Conservation (phyloP, 2,797 vertebrate genomes). For the Syndactyla subalaris region DNA sequence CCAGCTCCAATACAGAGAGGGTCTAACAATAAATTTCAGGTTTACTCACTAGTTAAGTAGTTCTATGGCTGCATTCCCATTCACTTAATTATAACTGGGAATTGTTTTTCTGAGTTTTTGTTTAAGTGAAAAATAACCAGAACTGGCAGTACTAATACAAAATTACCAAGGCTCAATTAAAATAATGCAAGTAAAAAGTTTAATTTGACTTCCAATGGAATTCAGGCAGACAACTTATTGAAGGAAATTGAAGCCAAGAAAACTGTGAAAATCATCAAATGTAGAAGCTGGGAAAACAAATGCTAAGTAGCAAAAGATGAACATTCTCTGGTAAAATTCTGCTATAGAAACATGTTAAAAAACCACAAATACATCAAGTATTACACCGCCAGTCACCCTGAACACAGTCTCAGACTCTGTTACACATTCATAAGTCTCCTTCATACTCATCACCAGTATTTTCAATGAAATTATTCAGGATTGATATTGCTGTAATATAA, state of each 20-base stretch:
- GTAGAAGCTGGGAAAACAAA: not conserved
- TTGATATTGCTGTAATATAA: not conserved
- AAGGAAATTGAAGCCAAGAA: not conserved
- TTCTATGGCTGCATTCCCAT: not conserved
- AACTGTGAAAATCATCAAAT: not conserved
- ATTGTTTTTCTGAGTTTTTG: not conserved
- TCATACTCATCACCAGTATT: not conserved
- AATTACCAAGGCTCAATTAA: not conserved
- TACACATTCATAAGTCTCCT: not conserved
- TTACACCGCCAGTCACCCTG: not conserved
- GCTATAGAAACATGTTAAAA: not conserved
- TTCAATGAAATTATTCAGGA: not conserved
- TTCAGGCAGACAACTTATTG: not conserved
- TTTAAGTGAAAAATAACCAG: not conserved
- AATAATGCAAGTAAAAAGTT: not conserved
- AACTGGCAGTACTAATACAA: not conserved
- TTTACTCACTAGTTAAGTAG: not conserved
- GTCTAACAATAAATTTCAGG: not conserved
- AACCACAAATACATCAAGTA: not conserved
- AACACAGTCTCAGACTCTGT: not conserved
- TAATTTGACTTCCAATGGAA: not conserved
- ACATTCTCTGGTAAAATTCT: not conserved
- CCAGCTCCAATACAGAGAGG: not conserved
- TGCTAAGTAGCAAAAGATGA: not conserved
- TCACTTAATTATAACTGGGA: not conserved